Conservation (phyloP, 1,140 invertebrate genomes). For the Andrena cerasifolii region DNA sequence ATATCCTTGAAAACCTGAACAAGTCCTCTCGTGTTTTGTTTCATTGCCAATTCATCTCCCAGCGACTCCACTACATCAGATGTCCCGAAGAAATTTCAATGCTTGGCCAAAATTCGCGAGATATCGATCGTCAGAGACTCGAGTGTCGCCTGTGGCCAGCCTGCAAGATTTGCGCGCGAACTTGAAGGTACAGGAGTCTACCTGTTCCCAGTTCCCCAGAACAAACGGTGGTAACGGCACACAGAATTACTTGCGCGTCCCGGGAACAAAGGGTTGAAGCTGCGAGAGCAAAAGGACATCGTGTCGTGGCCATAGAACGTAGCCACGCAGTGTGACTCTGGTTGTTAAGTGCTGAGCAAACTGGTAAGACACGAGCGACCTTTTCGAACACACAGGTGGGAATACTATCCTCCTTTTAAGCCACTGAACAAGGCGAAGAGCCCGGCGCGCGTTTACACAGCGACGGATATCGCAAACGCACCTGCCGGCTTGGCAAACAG, state of each 20-base stretch:
- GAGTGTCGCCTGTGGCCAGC: not conserved
- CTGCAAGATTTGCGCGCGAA: not conserved
- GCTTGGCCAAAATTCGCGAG: not conserved
- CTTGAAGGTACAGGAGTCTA: not conserved
- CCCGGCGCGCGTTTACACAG: not conserved
- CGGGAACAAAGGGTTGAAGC: not conserved
- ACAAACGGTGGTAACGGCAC: not conserved
- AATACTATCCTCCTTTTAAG: not conserved
- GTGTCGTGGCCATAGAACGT: not conserved
- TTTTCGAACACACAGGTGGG: not conserved
- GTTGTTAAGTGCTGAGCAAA: slow-evolving; percentile 8
- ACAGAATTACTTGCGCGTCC: not conserved
- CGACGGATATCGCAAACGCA: not conserved
- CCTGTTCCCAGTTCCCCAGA: not conserved
- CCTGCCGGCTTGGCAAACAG: not conserved
- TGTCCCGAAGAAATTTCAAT: not conserved
- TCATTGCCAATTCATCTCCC: no score
- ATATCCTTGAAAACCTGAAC: not conserved
- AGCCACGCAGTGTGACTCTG: not conserved
- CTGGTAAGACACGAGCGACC: not conserved
- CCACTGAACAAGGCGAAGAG: not conserved
- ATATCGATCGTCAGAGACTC: not conserved
- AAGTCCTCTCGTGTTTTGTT: not conserved
- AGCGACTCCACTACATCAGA: no score
- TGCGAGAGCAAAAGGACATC: not conserved